Conservation (phyloP, 2,113 vertebrate genomes). For the Microtus ochrogaster region DNA sequence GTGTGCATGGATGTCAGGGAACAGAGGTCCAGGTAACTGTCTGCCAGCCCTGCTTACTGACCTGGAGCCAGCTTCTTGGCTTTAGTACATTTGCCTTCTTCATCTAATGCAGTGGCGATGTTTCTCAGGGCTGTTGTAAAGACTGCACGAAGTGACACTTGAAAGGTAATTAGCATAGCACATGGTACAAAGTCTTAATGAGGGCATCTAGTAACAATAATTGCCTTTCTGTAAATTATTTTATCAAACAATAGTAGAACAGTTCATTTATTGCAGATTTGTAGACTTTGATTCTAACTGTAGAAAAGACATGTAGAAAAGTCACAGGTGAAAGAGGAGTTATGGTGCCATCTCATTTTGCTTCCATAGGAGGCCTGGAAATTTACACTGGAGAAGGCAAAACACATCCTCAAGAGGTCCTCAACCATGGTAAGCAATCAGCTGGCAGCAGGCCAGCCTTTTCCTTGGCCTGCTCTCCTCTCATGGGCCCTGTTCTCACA, state of each 20-base stretch:
- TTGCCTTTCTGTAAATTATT: constrained; percentile 17
- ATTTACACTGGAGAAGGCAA: constrained; percentile 59
- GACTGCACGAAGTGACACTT: not conserved
- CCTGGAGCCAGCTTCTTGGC: not conserved
- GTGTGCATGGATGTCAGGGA: fast-evolving
- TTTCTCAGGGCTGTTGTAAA: not conserved
- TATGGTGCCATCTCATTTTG: constrained; percentile 21
- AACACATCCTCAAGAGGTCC: constrained; percentile 47
- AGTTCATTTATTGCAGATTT: not conserved
- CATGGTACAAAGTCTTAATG: not conserved
- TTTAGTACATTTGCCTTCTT: constrained; percentile 10
- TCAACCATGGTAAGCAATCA: constrained; percentile 40
- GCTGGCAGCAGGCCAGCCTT: fast-evolving
- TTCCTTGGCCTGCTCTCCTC: not conserved
- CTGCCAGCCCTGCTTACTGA: not conserved
- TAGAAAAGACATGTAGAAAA: not conserved
- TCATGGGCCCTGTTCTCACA: fast-evolving
- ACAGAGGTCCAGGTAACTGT: not conserved
- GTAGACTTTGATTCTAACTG: not conserved
- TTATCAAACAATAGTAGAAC: not conserved
- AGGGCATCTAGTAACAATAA: not conserved
- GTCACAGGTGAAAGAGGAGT: not conserved
- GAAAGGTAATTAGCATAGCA: not conserved
- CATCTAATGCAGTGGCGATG: not conserved
- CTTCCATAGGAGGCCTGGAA: constrained; percentile 54